phyloP scores from a whole-genome alignment of 2,888 invertebrate genomes.

The Fragum fragum region DNA sequence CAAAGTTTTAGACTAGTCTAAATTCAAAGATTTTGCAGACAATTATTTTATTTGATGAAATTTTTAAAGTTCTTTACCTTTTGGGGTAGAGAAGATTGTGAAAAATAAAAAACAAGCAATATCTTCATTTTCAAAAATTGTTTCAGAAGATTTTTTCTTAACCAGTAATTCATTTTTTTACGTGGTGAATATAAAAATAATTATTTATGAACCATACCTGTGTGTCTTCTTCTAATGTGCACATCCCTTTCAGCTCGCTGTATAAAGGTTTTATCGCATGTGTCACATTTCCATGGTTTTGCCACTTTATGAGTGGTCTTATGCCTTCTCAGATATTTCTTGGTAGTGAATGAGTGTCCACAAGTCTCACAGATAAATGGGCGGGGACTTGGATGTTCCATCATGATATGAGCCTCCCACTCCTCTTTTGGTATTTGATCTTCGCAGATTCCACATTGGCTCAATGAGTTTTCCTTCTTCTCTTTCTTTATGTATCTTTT shows the following conservation, averaged over 20 bases:
- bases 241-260: constrained; percentile 27
- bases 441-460: constrained; percentile 47
- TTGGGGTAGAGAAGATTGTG: background rate
- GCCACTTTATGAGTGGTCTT: constrained; percentile 54
- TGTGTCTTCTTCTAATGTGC: background rate
- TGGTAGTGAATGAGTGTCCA: constrained; percentile 56
- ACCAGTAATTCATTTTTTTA: too few species aligned
- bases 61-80: too few species aligned
- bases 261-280: constrained; percentile 57
- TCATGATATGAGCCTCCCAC: constrained; percentile 36
- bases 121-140: constrained; percentile 4
- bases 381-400: constrained; percentile 44
- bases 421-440: constrained; percentile 30
- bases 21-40: too few species aligned
- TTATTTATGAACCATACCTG: background rate
- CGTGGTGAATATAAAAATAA: background rate
- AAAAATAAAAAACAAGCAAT: constrained; percentile 11
- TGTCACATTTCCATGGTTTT: constrained; percentile 58
- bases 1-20: too few species aligned
- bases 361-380: constrained; percentile 64
- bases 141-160: background rate
- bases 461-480: constrained; percentile 15
- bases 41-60: too few species aligned
- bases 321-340: constrained; percentile 50
- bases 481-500: background rate